These are phyloP conservation scores for Lacanobia oleracea DNA, from an alignment of 2,888 invertebrate genomes.

Conservation along the genomic window DNA sequence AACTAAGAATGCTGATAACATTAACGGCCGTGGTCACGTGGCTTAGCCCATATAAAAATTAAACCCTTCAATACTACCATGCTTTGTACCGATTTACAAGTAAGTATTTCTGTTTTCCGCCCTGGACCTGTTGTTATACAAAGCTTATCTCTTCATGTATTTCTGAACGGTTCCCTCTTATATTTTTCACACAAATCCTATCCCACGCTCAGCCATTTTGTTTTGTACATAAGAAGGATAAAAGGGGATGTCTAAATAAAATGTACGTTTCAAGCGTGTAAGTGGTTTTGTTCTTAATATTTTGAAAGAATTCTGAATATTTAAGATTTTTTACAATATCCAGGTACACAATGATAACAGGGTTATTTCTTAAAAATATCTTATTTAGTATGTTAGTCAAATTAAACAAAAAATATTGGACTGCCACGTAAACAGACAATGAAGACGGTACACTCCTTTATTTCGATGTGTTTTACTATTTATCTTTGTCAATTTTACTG, in stretches of 20 bases:
- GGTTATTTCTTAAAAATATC: too few relatives aligned
- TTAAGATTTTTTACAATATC: not conserved
- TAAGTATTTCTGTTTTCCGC: slow-evolving; percentile 3
- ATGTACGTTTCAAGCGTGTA: slow-evolving; percentile 39
- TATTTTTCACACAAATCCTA: slow-evolving; percentile 46
- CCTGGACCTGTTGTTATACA: slow-evolving; percentile 12
- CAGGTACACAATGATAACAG: not conserved
- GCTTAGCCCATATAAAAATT: too few relatives aligned
- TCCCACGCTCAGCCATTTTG: slow-evolving; percentile 48
- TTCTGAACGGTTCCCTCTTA: slow-evolving; percentile 30
- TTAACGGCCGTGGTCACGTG: too few relatives aligned
- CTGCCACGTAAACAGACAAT: too few relatives aligned
- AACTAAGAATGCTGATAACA: too few relatives aligned
- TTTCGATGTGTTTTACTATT: too few relatives aligned
- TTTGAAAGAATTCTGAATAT: slow-evolving; percentile 9
- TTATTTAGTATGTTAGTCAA: too few relatives aligned
- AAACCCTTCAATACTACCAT: not conserved
- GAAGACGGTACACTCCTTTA: too few relatives aligned
- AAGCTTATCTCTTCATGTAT: slow-evolving; percentile 39
- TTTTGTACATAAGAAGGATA: slow-evolving; percentile 31
- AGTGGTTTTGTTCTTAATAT: slow-evolving; percentile 12
- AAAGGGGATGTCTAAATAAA: slow-evolving; percentile 42
- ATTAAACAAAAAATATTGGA: too few relatives aligned
- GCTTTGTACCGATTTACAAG: not conserved
- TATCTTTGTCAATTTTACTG: too few relatives aligned